Evolutionary conservation across 2,888 invertebrate genomes (phyloP), one percentile per base, ranked within the genome.

Genomic region (Panzeria rudis): DNA sequence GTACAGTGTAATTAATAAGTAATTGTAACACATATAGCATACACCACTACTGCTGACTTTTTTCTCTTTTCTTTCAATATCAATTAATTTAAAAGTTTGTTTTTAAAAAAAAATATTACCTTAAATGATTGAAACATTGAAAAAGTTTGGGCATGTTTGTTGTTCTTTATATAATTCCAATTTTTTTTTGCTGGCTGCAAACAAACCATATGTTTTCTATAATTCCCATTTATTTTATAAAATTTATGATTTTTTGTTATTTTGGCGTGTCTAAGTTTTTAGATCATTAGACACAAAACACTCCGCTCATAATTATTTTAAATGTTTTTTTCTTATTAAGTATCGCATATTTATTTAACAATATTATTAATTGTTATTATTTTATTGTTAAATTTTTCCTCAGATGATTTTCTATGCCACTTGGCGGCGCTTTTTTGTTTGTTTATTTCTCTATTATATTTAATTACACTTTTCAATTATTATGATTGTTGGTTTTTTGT

Each of bases 131-230:
- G 29, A 84, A 54, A 78, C 84, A 84, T 7, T 81, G 17, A 38
- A 84, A 77, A 13, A 84, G 47, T 68, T 84, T 69, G 7, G 84
- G 62, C 81, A 81, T 81, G 15, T 23, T 75, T 54, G 17, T 47
- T 61, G 5, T 47, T 17, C 0, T 15, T 29, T 29, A 23, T 50
- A 56, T 41, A 3, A 20, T 13, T 7, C 11, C 7, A 59, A 59
- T 76, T 76, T 35, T 41, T 25, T 23, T 54, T 8, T 20, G 7
- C 9, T 9, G 20, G 2, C 50, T 52, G 8, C 17, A 8, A 64
- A 64, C 23, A 35, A n/a, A 32, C 56, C 56, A 72, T 68, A 6
- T 23, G 64, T 72, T 2, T 32, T 44, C 11, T 41, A 15, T 41
- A 11, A 13, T 15, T 68, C 20, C 0, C 8, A 20, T 25, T 68